Evolutionary conservation across 2,888 invertebrate genomes (phyloP).

Genomic region (Chromoteleia sp.): DNA sequence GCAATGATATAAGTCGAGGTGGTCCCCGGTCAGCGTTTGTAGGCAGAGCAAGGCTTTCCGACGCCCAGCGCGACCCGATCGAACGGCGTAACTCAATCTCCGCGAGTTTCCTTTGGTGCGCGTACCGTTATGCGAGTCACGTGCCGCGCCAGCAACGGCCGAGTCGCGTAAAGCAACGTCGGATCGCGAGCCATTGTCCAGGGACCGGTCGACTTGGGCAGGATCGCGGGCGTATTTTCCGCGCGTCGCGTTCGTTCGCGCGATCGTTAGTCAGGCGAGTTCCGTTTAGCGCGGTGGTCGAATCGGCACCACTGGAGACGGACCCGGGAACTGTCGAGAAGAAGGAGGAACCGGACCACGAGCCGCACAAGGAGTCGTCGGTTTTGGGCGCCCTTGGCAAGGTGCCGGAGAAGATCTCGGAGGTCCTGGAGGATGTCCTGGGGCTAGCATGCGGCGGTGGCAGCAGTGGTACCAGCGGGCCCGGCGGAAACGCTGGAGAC

Average conservation of each 20-base stretch:
- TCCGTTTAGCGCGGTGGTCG: not conserved
- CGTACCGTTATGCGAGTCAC: slow-evolving; percentile 7
- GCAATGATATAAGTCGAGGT: not conserved
- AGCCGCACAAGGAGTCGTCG: slow-evolving; percentile 54
- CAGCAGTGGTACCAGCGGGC: slow-evolving; percentile 71
- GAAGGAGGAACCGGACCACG: slow-evolving; percentile 14
- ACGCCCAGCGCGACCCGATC: too few species aligned
- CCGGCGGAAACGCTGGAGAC: slow-evolving; percentile 71
- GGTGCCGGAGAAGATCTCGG: slow-evolving; percentile 83
- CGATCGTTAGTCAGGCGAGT: not conserved
- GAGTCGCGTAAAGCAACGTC: not conserved
- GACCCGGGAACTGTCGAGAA: not conserved
- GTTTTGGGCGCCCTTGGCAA: slow-evolving; percentile 81
- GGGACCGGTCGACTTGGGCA: too few species aligned
- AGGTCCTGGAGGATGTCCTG: slow-evolving; percentile 82
- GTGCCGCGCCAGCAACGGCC: not conserved
- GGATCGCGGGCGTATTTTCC: too few species aligned
- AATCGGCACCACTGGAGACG: slow-evolving; percentile 28
- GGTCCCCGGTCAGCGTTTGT: not conserved
- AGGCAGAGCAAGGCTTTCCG: too few species aligned
- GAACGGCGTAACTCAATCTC: too few species aligned
- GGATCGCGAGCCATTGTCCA: not conserved
- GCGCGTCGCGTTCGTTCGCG: not conserved
- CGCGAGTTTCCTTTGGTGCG: not conserved
- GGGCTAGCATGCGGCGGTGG: slow-evolving; percentile 81